Evolutionary conservation across 2,113 vertebrate genomes (phyloP).

Genomic region (Orthochromis malagaraziensis): DNA sequence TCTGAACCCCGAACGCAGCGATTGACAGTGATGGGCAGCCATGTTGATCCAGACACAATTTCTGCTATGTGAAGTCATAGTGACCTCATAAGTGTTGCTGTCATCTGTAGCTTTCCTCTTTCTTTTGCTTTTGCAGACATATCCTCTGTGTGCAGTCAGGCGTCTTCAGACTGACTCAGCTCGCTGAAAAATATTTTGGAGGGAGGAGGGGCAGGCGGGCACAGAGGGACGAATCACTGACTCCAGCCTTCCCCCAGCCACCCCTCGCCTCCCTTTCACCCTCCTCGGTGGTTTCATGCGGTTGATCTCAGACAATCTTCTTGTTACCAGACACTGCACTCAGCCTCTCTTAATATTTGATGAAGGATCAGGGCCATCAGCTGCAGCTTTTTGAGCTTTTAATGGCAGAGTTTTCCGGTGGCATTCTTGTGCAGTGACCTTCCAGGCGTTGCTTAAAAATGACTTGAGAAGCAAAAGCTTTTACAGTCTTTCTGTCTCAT

Average conservation of each 20-base stretch:
- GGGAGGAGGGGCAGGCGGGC: not conserved
- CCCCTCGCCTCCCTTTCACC: not conserved
- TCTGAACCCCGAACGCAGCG: rapidly evolving
- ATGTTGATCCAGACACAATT: not conserved
- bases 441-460: not conserved
- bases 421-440: conserved; percentile 9
- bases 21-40: not conserved
- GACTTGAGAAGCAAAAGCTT: not conserved
- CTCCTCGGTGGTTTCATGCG: not conserved
- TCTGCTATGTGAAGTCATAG: not conserved
- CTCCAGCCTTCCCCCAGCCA: not conserved
- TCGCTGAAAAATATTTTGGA: not conserved
- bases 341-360: conserved; percentile 58
- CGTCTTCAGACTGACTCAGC: not conserved
- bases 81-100: not conserved
- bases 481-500: not conserved
- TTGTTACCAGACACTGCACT: conserved; percentile 55
- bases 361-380: conserved; percentile 28
- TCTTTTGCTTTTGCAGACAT: not conserved
- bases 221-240: not conserved
- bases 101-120: not conserved
- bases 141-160: not conserved
- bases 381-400: conserved; percentile 24
- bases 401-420: conserved; percentile 15
- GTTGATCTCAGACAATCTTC: conserved; percentile 29